These are phyloP conservation scores for Chaetura pelagica DNA, from an alignment of 2,113 vertebrate genomes.

Conservation along the genomic window DNA sequence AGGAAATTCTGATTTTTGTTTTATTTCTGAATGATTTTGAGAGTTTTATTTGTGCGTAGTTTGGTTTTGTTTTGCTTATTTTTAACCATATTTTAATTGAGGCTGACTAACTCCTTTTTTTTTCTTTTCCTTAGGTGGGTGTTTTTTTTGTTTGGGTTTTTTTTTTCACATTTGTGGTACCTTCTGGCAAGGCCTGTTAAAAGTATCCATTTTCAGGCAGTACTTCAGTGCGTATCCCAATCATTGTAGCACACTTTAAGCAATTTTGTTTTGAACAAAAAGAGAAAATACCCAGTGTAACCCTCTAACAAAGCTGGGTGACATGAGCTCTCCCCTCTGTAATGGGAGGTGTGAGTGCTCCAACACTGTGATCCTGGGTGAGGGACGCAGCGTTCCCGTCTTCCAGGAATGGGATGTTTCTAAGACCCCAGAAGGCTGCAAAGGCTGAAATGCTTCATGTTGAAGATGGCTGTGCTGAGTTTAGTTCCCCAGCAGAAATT, in stretches of 20 bases:
- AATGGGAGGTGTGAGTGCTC: background rate
- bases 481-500: background rate
- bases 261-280: background rate
- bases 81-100: background rate
- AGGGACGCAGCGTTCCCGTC: rapidly evolving
- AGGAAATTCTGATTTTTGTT: background rate
- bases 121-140: background rate
- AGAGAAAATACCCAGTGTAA: background rate
- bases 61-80: background rate
- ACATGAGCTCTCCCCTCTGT: rapidly evolving
- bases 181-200: background rate
- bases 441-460: background rate
- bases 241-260: background rate
- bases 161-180: background rate
- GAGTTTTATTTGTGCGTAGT: background rate
- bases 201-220: background rate
- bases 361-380: rapidly evolving
- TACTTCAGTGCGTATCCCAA: background rate
- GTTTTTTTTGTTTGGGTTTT: too few species aligned
- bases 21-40: background rate
- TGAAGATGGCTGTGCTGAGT: background rate
- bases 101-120: background rate
- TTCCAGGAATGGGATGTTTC: background rate
- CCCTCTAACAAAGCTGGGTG: background rate
- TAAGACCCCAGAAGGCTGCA: background rate